Conservation (phyloP, 1,140 invertebrate genomes). For the Pachypeltis micranthus region DNA sequence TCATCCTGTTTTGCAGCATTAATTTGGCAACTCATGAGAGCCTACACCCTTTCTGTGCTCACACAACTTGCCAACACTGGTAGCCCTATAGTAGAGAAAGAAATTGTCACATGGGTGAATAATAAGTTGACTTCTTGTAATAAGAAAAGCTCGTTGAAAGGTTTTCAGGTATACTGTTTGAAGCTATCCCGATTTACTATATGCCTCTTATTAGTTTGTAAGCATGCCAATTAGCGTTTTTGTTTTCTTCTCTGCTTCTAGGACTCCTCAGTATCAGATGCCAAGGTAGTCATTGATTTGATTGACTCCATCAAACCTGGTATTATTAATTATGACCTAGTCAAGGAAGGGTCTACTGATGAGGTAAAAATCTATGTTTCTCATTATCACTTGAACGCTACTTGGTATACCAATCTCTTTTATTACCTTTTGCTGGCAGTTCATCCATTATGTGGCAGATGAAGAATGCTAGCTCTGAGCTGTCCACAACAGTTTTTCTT, state of each 20-base stretch:
- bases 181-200: no score
- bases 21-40: slow-evolving; percentile 98
- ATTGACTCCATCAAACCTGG: slow-evolving; percentile 95
- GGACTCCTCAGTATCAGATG: slow-evolving; percentile 74
- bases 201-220: no score
- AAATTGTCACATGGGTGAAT: slow-evolving; percentile 96
- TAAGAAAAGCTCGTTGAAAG: slow-evolving; percentile 66
- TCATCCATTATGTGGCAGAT: no score
- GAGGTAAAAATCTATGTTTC: no score
- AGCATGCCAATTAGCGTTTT: background rate
- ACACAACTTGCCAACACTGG: slow-evolving; percentile 78
- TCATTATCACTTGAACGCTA: no score
- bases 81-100: slow-evolving; percentile 81
- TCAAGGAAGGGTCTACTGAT: slow-evolving; percentile 60
- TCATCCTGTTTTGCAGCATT: slow-evolving; percentile 61
- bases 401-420: no score
- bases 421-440: no score
- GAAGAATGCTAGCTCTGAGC: no score
- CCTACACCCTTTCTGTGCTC: slow-evolving; percentile 89
- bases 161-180: slow-evolving; percentile 72
- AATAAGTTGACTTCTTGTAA: slow-evolving; percentile 69
- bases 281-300: slow-evolving; percentile 81
- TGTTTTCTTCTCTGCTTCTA: slow-evolving; percentile 37
- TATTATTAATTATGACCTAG: slow-evolving; percentile 84
- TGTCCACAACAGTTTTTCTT: no score